Evolutionary conservation across 2,113 vertebrate species (phyloP), one percentile per base, ranked within the genome.

Genomic region (Taurulus bubalis): DNA sequence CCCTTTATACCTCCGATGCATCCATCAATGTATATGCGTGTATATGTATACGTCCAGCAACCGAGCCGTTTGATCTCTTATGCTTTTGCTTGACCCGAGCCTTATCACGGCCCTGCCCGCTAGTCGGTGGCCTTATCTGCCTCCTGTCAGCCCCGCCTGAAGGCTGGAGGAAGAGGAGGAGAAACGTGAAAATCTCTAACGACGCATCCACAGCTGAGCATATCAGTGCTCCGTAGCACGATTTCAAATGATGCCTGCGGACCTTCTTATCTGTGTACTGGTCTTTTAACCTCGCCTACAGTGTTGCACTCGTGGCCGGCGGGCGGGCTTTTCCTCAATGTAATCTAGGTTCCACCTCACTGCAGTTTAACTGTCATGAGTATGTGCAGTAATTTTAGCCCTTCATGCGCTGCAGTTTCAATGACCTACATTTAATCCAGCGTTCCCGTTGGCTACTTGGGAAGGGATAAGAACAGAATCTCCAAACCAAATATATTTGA

Each of bases 51-150:
- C 42, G 15, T 40, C 0, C 45, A 40, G 22, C 42, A 49, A 34
- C 60, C 26, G 0, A 55, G 53, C 51, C 59, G 67, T 58, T 77
- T 42, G 38, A 65, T 71, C 26, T 71, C 38, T 83, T 71, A 82
- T 66, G 40, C 82, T 69, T 75, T 80, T 60, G 62, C 53, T 55
- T 56, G 18, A 56, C 34, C 22, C 45, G 9, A 70, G 30, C 74
- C 71, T 87, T 86, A 92, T 90, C 84, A 49, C 26, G 64, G 51
- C 71, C 59, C 76, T 77, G 77, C 85, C 70, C 68, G 67, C 45
- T 75, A 36, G 89, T 84, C 63, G 38, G 72, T n/a, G 24, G 24
- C 40, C 85, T 89, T 90, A 91, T 91, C 91, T 80, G 58, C 40
- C 69, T 20, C 18, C 22, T 80, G 74, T 92, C 88, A 86, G 79